Conservation (phyloP, 1,140 invertebrate species). For the Papilio aristodemus region DNA sequence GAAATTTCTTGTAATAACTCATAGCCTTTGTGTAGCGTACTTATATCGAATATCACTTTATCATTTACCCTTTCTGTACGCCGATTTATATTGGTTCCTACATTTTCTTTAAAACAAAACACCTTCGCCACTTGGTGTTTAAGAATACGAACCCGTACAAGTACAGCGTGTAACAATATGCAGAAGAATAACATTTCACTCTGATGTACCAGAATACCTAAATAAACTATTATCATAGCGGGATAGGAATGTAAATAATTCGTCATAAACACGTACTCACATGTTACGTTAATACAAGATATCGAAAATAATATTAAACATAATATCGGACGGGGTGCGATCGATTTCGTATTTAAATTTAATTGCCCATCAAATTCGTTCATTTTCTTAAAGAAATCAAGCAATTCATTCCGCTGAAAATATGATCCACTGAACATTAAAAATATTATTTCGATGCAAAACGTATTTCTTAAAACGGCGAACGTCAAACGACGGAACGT, state of each 20-base stretch:
- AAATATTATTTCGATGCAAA: constrained; percentile 1
- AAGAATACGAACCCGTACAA: constrained; percentile 40
- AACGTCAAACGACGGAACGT: not conserved
- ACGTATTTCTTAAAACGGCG: constrained; percentile 14
- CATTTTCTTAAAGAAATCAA: constrained; percentile 42
- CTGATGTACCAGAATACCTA: constrained; percentile 43
- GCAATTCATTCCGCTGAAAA: constrained; percentile 39
- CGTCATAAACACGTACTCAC: constrained; percentile 35
- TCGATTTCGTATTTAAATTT: constrained; percentile 39
- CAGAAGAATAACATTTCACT: constrained; percentile 46
- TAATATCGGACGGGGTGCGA: constrained; percentile 16
- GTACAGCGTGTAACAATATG: constrained; percentile 39
- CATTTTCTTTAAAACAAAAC: constrained; percentile 35
- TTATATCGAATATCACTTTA: constrained; percentile 44
- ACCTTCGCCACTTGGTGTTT: constrained; percentile 45
- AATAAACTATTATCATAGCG: constrained; percentile 29
- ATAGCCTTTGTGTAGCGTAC: constrained; percentile 48
- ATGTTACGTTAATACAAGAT: constrained; percentile 37
- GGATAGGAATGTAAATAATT: constrained; percentile 27
- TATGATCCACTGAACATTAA: constrained; percentile 32
- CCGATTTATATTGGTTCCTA: constrained; percentile 18
- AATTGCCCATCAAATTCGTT: constrained; percentile 42
- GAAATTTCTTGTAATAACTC: constrained; percentile 53
- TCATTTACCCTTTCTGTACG: constrained; percentile 41
- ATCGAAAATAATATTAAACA: constrained; percentile 27